Percentiles rank a stretch among this genome's conserved stretches.
phyloP scores from a whole-genome alignment of 2,888 invertebrate genomes.

The Mesochorus sp. region DNA sequence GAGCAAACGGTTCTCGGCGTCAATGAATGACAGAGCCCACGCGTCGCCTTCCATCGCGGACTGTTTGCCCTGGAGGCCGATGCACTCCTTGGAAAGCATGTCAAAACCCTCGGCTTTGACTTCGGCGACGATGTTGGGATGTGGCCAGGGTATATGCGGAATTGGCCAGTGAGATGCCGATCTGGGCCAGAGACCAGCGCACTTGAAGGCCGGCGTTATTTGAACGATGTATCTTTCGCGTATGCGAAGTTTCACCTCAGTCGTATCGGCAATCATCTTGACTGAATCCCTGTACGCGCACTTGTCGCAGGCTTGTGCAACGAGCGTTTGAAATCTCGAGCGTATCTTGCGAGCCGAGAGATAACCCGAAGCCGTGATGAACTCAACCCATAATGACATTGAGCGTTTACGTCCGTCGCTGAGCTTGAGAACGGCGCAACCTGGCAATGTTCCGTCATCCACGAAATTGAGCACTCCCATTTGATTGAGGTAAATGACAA shows the following conservation, averaged over 20 bases:
- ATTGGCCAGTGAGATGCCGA: conserved; percentile 97
- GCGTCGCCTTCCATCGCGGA: conserved; percentile 97
- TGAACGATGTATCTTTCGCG: conserved; percentile 95
- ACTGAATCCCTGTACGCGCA: conserved; percentile 95
- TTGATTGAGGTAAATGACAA: conserved; percentile 96
- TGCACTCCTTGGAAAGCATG: conserved; percentile 93
- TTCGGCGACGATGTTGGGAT: conserved; percentile 94
- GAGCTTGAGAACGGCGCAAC: conserved; percentile 96
- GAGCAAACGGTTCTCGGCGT: conserved; percentile 94
- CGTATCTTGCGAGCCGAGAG: conserved; percentile 96
- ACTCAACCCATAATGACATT: conserved; percentile 99
- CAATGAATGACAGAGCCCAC: conserved; percentile 95
- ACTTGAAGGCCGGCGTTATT: conserved; percentile 97
- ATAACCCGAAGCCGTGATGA: conserved; percentile 98
- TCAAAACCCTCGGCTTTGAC: conserved; percentile 98
- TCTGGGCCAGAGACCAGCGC: conserved; percentile 96
- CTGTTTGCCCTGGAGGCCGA: conserved; percentile 91
- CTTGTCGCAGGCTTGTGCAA: conserved; percentile 95
- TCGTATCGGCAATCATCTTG: conserved; percentile 96
- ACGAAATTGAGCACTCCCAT: conserved; percentile 99
- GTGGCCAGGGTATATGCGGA: conserved; percentile 95
- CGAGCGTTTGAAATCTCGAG: conserved; percentile 94
- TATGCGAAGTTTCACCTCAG: conserved; percentile 94
- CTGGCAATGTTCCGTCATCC: conserved; percentile 95
- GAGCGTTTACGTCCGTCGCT: conserved; percentile 97